A percentile compares a stretch with the other conserved stretches of the same genome.
phyloP scores from a whole-genome alignment of 2,888 invertebrate genomes.

The Chymomyza caudatula region DNA sequence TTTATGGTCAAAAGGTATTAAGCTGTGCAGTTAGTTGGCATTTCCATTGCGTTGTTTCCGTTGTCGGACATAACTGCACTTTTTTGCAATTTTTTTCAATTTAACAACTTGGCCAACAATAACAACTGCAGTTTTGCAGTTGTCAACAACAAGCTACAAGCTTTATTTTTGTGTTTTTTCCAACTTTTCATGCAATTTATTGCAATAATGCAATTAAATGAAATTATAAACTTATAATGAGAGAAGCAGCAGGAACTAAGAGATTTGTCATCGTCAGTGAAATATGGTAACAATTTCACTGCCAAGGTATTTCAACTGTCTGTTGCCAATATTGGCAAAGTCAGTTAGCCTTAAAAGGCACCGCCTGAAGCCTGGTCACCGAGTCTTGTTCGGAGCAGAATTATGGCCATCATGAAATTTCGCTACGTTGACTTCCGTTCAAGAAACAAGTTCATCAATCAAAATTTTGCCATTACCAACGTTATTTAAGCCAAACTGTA shows the following conservation, averaged over 20 bases:
- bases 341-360: background rate
- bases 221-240: background rate
- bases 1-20: conserved; percentile 54
- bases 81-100: conserved; percentile 27
- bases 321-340: background rate
- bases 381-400: background rate
- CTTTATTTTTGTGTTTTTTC: conserved; percentile 23
- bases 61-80: conserved; percentile 49
- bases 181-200: conserved; percentile 1
- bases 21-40: conserved; percentile 28
- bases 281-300: conserved; percentile 4
- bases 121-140: conserved; percentile 10
- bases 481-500: background rate
- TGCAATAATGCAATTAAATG: background rate
- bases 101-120: conserved; percentile 10
- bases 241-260: background rate
- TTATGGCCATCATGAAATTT: background rate
- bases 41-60: conserved; percentile 57
- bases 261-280: conserved; percentile 1
- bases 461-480: background rate
- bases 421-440: background rate
- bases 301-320: background rate
- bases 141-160: conserved; percentile 31
- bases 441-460: background rate
- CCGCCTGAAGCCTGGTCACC: background rate